Percentiles rank a stretch among this genome's conserved stretches.
Conservation (phyloP, 2,888 invertebrate species). For the Cyrtodaria siliqua region DNA sequence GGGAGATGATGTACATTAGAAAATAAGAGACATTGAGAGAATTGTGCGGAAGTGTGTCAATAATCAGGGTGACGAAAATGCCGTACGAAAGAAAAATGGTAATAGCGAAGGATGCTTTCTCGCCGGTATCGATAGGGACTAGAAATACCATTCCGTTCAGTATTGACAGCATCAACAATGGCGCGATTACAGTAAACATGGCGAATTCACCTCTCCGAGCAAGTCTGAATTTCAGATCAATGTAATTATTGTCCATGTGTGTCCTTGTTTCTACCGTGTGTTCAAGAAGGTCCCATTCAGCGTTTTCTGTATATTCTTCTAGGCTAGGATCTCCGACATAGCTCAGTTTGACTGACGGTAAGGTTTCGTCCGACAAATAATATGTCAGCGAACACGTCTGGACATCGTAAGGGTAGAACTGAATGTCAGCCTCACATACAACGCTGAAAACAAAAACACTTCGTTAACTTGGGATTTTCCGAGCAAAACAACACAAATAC, state of each 20-base stretch:
- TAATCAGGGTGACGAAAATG: constrained; percentile 28
- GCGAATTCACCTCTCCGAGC: constrained; percentile 25
- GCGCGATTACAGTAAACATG: constrained; percentile 30
- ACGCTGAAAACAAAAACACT: constrained; percentile 10
- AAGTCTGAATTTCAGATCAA: constrained; percentile 9
- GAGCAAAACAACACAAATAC: no score
- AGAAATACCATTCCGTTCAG: constrained; percentile 25
- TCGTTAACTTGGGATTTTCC: no score
- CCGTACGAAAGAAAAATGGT: constrained; percentile 39
- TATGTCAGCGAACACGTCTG: constrained; percentile 25
- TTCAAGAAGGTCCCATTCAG: constrained; percentile 32
- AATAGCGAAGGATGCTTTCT: constrained; percentile 30
- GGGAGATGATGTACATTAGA: constrained; percentile 23
- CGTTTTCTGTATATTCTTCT: constrained; percentile 28
- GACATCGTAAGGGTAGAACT: constrained; percentile 26
- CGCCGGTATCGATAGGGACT: constrained; percentile 34
- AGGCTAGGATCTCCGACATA: constrained; percentile 7
- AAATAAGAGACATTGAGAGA: constrained; percentile 32
- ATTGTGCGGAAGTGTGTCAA: constrained; percentile 33
- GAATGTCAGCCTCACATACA: constrained; percentile 25
- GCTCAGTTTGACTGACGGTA: constrained; percentile 9
- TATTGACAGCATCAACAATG: constrained; percentile 23
- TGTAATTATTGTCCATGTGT: not conserved
- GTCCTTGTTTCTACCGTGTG: not conserved
- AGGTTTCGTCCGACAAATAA: constrained; percentile 26